Conservation (phyloP, 2,888 invertebrate genomes). For the Rhagophthalmus giganteus region DNA sequence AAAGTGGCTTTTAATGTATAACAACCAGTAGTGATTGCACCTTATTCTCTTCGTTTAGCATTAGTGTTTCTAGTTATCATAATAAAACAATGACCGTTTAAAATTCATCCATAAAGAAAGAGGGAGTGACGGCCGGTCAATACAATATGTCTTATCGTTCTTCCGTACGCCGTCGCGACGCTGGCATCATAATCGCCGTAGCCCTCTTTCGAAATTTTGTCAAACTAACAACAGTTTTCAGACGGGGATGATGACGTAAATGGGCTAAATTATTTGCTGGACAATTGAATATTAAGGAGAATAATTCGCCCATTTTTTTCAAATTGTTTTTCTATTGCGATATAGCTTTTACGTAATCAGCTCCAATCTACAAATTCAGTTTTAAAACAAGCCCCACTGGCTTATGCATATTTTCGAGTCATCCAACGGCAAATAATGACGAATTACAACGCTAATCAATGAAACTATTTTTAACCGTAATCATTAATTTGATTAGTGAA, state of each 20-base stretch:
- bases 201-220: conserved; percentile 22
- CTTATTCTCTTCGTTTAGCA: conserved; percentile 16
- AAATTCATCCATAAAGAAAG: conserved; percentile 27
- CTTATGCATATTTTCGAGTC: too few relatives aligned
- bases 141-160: conserved; percentile 33
- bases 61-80: conserved; percentile 8
- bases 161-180: conserved; percentile 34
- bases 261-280: too few relatives aligned
- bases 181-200: conserved; percentile 18
- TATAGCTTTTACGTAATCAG: too few relatives aligned
- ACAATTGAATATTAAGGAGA: too few relatives aligned
- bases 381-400: too few relatives aligned
- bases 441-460: too few relatives aligned
- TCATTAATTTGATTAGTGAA: too few relatives aligned
- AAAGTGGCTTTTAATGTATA: conserved; percentile 25
- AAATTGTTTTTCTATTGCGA: too few relatives aligned
- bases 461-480: too few relatives aligned
- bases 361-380: conserved; percentile 12
- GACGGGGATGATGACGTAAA: conserved; percentile 18
- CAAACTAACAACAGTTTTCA: conserved; percentile 4
- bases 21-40: conserved; percentile 28
- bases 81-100: conserved; percentile 21
- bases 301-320: too few relatives aligned
- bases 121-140: conserved; percentile 41
- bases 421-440: too few relatives aligned